These are phyloP conservation scores for Channa argus DNA, from an alignment of 2,113 vertebrate genomes.

Conservation along the genomic window DNA sequence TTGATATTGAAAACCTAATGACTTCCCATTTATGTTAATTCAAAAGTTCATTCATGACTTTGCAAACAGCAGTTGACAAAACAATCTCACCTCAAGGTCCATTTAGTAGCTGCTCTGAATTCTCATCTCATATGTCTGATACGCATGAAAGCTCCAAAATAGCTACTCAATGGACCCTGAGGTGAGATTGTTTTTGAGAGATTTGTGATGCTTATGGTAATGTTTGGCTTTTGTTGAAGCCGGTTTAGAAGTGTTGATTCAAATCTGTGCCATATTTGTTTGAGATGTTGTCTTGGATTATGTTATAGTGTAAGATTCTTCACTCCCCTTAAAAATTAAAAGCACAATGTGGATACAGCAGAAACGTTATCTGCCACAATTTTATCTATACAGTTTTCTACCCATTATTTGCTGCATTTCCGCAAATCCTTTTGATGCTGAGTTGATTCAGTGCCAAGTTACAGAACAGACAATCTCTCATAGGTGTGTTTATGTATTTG, in stretches of 20 bases:
- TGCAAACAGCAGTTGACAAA: not conserved
- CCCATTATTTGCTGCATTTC: not conserved
- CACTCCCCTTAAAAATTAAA: not conserved
- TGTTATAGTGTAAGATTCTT: not conserved
- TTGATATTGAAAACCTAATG: not conserved
- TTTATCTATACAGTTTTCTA: not conserved
- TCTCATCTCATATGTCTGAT: not conserved
- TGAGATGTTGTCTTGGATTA: not conserved
- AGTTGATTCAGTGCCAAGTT: slow-evolving; percentile 2
- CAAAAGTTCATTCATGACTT: slow-evolving; percentile 4
- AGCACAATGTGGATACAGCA: not conserved
- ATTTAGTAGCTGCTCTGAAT: not conserved
- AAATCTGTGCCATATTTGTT: not conserved
- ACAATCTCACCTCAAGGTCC: not conserved
- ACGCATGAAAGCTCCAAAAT: not conserved
- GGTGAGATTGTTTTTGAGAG: not conserved
- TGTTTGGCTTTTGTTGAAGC: not conserved
- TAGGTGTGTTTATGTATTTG: slow-evolving; percentile 34
- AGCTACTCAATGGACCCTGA: not conserved
- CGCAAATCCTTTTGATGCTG: not conserved
- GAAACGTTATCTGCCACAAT: not conserved
- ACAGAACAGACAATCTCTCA: not conserved
- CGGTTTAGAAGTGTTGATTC: slow-evolving; percentile 1
- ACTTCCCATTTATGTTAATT: not conserved
- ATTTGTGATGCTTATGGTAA: not conserved